These are phyloP conservation scores for Triplophysa bombifrons DNA, from an alignment of 2,797 vertebrate species.

Conservation along the genomic window DNA sequence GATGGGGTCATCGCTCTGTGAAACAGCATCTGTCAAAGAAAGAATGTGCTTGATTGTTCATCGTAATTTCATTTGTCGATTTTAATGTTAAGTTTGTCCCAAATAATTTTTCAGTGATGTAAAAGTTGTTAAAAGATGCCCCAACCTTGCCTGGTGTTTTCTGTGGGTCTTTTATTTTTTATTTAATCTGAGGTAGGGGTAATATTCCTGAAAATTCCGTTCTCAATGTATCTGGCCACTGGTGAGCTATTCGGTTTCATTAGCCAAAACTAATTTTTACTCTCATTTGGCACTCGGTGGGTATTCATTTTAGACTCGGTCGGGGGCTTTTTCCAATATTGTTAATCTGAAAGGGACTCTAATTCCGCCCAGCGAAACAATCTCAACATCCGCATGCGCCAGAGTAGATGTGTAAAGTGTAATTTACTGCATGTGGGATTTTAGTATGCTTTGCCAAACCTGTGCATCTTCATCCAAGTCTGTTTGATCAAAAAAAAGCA, in stretches of 20 bases:
- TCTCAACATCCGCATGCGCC: background rate
- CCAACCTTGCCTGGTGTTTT: no score
- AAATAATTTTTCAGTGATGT: no score
- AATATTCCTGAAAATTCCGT: background rate
- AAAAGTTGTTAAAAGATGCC: no score
- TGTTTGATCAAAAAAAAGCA: slow-evolving; percentile 12
- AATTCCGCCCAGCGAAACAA: background rate
- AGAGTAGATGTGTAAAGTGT: background rate
- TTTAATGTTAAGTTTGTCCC: no score
- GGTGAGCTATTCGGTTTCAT: background rate
- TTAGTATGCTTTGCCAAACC: background rate
- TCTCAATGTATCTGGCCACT: background rate
- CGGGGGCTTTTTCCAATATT: background rate
- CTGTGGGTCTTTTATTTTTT: no score
- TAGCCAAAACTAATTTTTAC: background rate
- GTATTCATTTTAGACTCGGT: background rate
- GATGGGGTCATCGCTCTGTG: no score
- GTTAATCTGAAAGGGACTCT: background rate
- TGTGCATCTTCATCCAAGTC: background rate
- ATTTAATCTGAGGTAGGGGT: background rate
- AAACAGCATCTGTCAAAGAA: no score
- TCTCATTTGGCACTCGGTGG: background rate
- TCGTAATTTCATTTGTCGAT: no score
- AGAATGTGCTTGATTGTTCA: no score
- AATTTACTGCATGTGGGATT: background rate